Base-by-base conservation (phyloP, 2,888 invertebrate genomes). In the Lasioglossum marginatum region DNA sequence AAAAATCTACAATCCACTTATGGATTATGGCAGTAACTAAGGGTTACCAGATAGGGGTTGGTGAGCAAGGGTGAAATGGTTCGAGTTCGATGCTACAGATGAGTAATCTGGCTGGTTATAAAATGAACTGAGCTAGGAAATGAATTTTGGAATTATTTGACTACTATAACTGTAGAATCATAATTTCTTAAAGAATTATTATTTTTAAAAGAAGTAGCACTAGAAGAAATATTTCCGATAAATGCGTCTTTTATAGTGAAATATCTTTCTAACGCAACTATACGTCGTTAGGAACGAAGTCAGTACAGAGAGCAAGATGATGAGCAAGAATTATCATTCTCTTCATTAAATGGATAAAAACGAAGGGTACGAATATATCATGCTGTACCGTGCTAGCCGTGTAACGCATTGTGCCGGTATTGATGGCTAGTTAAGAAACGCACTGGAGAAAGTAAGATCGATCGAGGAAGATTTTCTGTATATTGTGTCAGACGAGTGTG, bases 21-120 rank as follows among this genome's bases (percentile, higher is more conserved):
- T 27, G 63, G 63, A 27, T 63, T 63, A 63, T 63, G 63, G 63
- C 31, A 63, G 63, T 63, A 63, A 63, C 63, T 31, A 63, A 63
- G 63, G 27, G 63, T 31, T 63, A 27, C 63, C 31, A 63, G 63
- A 63, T 31, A 63, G 63, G 63, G 27, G 27, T 63, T 31, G 60
- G 10, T 6, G 63, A 27, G 63, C 16, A 63, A 63, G 63, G 63
- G 63, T 63, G 63, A 63, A 31, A 63, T 63, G 27, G 31, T 63
- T 63, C 14, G 63, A 63, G 27, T 31, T 31, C 63, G 63, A 31
- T 63, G 63, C 63, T 31, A 14, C 16, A 63, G 63, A 63, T 31
- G 31, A 31, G 63, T 31, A 31, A 60, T 63, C 63, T 63, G 31
- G 27, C 63, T 31, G 31, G 63, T 16, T 63, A 63, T 63, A 27